phyloP scores from a whole-genome alignment of 2,113 vertebrate genomes.

The Trochalopteron elliotii region DNA sequence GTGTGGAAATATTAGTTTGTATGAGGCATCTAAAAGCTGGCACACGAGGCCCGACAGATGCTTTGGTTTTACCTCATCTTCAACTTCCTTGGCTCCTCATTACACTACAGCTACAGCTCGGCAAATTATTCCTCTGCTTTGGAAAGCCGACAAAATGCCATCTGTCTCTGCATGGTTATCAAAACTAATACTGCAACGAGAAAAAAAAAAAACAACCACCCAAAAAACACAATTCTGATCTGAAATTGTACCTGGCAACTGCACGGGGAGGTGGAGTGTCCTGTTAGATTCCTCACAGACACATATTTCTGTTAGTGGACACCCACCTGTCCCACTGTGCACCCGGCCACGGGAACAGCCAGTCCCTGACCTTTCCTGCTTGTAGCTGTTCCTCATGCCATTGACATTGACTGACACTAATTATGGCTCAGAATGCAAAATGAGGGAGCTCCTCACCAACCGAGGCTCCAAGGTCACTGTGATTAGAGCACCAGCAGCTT shows the following conservation, averaged over 20 bases:
- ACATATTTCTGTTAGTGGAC: neutral
- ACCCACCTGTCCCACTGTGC: neutral
- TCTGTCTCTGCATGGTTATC: conserved; percentile 82
- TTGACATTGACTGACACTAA: conserved; percentile 66
- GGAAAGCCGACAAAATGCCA: conserved; percentile 80
- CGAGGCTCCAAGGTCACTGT: conserved; percentile 62
- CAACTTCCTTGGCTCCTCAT: conserved; percentile 78
- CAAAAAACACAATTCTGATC: neutral
- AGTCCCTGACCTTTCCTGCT: conserved; percentile 2
- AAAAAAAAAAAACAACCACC: conserved; percentile 22
- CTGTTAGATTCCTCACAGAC: neutral
- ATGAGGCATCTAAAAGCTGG: conserved; percentile 74
- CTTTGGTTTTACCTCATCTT: conserved; percentile 82
- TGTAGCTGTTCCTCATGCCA: conserved; percentile 23
- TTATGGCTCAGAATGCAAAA: conserved; percentile 66
- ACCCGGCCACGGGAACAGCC: conserved; percentile 6
- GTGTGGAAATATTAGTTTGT: conserved; percentile 82
- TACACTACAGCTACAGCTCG: conserved; percentile 71
- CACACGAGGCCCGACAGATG: conserved; percentile 77
- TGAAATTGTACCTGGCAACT: conserved; percentile 60
- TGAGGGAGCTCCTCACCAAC: conserved; percentile 45
- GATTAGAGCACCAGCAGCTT: conserved; percentile 35
- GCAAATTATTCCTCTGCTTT: conserved; percentile 81
- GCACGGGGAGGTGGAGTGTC: conserved; percentile 8
- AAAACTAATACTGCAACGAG: conserved; percentile 75